phyloP scores from a whole-genome alignment of 30 jellyfish, hydroid and myxozoan genomes.

The Hydra vulgaris region DNA sequence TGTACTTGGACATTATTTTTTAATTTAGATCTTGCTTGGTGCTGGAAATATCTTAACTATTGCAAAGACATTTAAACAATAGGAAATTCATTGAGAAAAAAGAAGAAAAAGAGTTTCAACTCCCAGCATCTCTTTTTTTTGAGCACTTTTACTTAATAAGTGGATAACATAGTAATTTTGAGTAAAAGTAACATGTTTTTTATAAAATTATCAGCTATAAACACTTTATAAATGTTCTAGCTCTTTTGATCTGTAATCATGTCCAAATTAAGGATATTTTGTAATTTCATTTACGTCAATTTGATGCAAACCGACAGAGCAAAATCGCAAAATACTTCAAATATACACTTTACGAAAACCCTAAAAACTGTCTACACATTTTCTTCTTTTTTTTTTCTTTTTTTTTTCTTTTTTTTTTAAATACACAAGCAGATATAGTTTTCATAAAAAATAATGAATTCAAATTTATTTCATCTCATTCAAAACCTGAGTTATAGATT shows the following conservation, averaged over 20 bases:
- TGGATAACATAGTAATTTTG: not conserved
- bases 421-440: not conserved
- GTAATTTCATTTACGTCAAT: not conserved
- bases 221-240: not conserved
- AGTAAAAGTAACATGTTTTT: not conserved
- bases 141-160: not conserved
- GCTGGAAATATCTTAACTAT: not conserved
- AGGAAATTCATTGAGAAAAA: not conserved
- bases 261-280: not conserved
- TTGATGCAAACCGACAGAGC: not conserved
- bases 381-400: too few species aligned
- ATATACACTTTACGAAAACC: not conserved
- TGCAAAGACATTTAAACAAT: not conserved
- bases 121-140: not conserved
- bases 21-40: not conserved
- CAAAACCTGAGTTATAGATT: not conserved
- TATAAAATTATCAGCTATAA: not conserved
- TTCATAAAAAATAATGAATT: too few species aligned
- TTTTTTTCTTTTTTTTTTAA: too few species aligned
- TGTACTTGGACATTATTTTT: not conserved
- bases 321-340: not conserved
- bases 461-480: too few species aligned
- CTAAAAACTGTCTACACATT: not conserved
- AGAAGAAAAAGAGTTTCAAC: too few species aligned
- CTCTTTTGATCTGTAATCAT: not conserved